phyloP scores from a whole-genome alignment of 2,797 vertebrate species.

The Protonibea diacanthus region DNA sequence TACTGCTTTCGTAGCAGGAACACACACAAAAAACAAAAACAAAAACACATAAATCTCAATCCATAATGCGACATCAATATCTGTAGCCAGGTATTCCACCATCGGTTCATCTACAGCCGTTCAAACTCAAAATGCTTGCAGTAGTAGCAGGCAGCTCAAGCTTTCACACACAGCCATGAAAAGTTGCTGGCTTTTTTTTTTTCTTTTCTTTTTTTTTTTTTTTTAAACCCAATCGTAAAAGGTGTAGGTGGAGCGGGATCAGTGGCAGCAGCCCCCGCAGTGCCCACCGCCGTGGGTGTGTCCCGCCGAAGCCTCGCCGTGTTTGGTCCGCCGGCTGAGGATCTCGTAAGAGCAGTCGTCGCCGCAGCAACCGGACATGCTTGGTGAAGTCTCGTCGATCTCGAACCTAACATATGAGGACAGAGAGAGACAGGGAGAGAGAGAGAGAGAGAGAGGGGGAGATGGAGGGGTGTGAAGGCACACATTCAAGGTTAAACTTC shows the following conservation, averaged over 20 bases:
- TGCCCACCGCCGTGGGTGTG: constrained; percentile 90
- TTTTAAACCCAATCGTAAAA: constrained; percentile 50
- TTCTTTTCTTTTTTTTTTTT: too few relatives aligned
- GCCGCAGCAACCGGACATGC: constrained; percentile 93
- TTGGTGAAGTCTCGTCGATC: constrained; percentile 93
- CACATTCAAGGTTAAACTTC: not conserved
- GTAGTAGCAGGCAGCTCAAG: constrained; percentile 54
- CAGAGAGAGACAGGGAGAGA: not conserved
- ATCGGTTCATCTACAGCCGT: constrained; percentile 6
- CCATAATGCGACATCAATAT: constrained; percentile 41
- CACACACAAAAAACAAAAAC: constrained; percentile 19
- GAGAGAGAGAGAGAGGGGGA: not conserved
- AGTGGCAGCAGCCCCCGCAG: constrained; percentile 95
- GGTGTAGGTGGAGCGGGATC: constrained; percentile 49
- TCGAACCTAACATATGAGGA: constrained; percentile 85
- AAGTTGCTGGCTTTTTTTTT: constrained; percentile 68
- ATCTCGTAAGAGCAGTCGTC: constrained; percentile 96
- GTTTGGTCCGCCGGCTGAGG: constrained; percentile 94
- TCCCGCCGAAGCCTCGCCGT: constrained; percentile 88
- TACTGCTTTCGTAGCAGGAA: constrained; percentile 55
- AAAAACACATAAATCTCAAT: constrained; percentile 38
- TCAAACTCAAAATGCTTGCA: constrained; percentile 46
- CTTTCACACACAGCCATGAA: constrained; percentile 69
- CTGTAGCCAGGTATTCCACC: constrained; percentile 40
- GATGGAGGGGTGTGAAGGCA: not conserved